Percentiles rank a stretch among this genome's conserved stretches.
phyloP scores from a whole-genome alignment of 2,797 vertebrate genomes.

The Poecilia wingei region DNA sequence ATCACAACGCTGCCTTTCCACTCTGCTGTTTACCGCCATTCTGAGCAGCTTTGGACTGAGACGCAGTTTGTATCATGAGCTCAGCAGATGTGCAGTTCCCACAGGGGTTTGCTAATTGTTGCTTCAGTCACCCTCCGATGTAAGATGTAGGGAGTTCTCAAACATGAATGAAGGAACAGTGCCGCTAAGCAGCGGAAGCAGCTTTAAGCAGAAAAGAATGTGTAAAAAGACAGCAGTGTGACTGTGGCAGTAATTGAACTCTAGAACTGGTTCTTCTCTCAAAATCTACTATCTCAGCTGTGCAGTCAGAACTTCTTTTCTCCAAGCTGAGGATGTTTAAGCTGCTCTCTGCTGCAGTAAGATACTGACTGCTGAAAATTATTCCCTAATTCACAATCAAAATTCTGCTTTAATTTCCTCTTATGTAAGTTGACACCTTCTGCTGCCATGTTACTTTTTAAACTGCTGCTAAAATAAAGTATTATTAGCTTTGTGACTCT shows the following conservation, averaged over 20 bases:
- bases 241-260: background rate
- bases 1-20: too few relatives aligned
- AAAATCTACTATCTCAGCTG: background rate
- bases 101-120: too few relatives aligned
- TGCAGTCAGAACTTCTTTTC: background rate
- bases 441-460: constrained; percentile 25
- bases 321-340: background rate
- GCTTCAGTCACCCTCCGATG: too few relatives aligned
- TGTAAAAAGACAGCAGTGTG: background rate
- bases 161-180: too few relatives aligned
- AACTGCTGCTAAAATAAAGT: constrained; percentile 20
- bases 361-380: background rate
- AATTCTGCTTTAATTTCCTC: constrained; percentile 3
- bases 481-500: constrained; percentile 22
- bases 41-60: too few relatives aligned
- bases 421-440: constrained; percentile 15
- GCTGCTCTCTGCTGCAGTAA: background rate
- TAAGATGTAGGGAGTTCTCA: too few relatives aligned
- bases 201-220: background rate
- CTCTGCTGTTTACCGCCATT: too few relatives aligned
- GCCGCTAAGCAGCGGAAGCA: background rate
- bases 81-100: too few relatives aligned
- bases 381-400: background rate
- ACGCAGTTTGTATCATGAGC: too few relatives aligned
- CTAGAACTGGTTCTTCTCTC: background rate